Evolutionary conservation across 2,113 vertebrate species (phyloP), one percentile per base, ranked within the genome.

Genomic region (Cephalopholis sonnerati): DNA sequence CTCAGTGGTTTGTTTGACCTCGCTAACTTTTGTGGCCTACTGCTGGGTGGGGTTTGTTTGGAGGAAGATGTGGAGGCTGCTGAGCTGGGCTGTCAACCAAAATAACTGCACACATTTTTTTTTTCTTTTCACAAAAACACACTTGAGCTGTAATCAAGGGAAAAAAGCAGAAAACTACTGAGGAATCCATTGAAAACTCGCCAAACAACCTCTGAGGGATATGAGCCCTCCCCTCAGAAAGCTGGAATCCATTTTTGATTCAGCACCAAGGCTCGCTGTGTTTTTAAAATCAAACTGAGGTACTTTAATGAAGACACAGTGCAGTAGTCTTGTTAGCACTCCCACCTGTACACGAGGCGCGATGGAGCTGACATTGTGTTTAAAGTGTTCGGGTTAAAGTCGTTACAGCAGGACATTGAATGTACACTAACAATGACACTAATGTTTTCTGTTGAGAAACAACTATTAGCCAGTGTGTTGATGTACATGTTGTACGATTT

Each of bases 1-100:
- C 75, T 75, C 15, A 44, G 1, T 46, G 29, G 59, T 7, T 41
- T 25, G 55, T 91, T 75, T 90, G 79, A 73, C 87, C 83, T 88
- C n/a, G 0, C n/a, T 57, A 13, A 78, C 65, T 70, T 68, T 32
- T 32, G 51, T n/a, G 7, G 46, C 74, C 69, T 61, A 44, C 61
- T 57, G 65, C 41, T 13, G 66, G 70, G 6, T 63, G 75, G 78
- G 50, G 79, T 67, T 74, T 57, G 68, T 87, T 66, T 62, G 71
- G 8, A 10, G 11, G 41, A 9, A 44, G 41, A 44, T 44, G 41
- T 44, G 41, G 67, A 68, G 61, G 79, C 72, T 72, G 79, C 79
- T 71, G 71, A 81, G 81, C 63, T 3, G 18, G 29, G 77, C 87
- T 82, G 86, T 77, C 86, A 80, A 77, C 80, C 77, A 86, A 74